A percentile compares a stretch with the other conserved stretches of the same genome.
Conservation (phyloP, 1,140 invertebrate species). For the Scylla paramamosain region DNA sequence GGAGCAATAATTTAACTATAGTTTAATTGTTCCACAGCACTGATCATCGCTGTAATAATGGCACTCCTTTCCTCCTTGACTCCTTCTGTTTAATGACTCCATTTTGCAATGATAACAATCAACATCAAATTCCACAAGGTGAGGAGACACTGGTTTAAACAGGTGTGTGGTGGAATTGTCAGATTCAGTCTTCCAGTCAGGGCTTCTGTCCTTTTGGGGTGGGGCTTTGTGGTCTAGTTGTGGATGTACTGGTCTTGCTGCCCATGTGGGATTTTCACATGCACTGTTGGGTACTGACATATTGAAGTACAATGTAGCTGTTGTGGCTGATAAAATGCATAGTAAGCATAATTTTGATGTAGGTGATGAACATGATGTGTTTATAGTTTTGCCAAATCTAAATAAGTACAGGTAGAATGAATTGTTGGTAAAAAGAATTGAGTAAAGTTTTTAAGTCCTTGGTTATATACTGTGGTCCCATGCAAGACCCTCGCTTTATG, state of each 20-base stretch:
- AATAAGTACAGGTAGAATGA: not conserved
- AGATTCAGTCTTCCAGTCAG: not conserved
- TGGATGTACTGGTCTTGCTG: not conserved
- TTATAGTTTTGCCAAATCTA: not conserved
- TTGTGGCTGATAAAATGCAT: not conserved
- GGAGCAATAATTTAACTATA: not conserved
- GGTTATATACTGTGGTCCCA: not conserved
- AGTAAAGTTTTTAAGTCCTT: not conserved
- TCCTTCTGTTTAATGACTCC: not conserved
- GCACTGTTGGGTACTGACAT: not conserved
- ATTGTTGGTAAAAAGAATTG: not conserved
- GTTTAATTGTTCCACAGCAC: not conserved
- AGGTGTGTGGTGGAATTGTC: not conserved
- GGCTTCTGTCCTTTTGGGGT: not conserved
- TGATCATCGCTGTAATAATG: not conserved
- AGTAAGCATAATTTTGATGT: not conserved
- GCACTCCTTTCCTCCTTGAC: not conserved
- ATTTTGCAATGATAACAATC: slow-evolving; percentile 2
- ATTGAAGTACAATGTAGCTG: not conserved
- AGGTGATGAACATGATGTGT: not conserved
- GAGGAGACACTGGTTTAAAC: not conserved
- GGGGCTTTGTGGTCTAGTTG: not conserved
- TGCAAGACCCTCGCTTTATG: not conserved
- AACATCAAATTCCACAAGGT: not conserved
- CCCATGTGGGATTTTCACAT: not conserved